Conservation (phyloP, 2,797 vertebrate species). For the Syndactyla subalaris region DNA sequence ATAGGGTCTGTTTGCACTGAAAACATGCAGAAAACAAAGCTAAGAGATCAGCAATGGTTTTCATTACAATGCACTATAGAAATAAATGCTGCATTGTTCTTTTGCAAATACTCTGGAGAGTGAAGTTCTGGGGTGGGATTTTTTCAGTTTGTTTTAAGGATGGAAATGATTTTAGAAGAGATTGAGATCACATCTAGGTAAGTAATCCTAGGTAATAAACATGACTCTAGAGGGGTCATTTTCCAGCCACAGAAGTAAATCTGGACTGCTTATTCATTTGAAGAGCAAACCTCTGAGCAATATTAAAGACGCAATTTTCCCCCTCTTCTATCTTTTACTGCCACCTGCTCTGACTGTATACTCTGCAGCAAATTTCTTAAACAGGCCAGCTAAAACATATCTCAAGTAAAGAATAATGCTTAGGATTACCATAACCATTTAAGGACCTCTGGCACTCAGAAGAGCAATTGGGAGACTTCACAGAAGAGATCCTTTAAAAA, state of each 20-base stretch:
- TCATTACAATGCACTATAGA: slow-evolving; percentile 64
- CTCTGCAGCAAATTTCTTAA: neutral
- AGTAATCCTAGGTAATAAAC: slow-evolving; percentile 53
- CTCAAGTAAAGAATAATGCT: neutral
- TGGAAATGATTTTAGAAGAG: slow-evolving; percentile 48
- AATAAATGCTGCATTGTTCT: slow-evolving; percentile 63
- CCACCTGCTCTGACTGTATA: neutral
- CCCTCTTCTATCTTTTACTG: neutral
- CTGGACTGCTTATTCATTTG: neutral
- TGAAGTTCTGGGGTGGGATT: neutral
- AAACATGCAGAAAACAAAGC: slow-evolving; percentile 55
- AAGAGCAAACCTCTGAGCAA: neutral
- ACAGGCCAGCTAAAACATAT: neutral
- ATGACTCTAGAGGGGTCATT: neutral
- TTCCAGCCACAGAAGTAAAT: slow-evolving; percentile 4
- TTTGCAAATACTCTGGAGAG: slow-evolving; percentile 52
- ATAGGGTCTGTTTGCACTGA: neutral
- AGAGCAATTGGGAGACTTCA: neutral
- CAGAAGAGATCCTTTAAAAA: neutral
- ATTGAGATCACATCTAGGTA: slow-evolving; percentile 56
- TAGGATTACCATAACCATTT: neutral
- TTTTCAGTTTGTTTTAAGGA: slow-evolving; percentile 46
- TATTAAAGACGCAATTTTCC: neutral
- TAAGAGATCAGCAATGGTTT: slow-evolving; percentile 55
- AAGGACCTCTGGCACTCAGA: neutral